Base-by-base conservation (phyloP, 37 sponge, comb jelly and placozoan species). In the Petrosia ficiformis region DNA sequence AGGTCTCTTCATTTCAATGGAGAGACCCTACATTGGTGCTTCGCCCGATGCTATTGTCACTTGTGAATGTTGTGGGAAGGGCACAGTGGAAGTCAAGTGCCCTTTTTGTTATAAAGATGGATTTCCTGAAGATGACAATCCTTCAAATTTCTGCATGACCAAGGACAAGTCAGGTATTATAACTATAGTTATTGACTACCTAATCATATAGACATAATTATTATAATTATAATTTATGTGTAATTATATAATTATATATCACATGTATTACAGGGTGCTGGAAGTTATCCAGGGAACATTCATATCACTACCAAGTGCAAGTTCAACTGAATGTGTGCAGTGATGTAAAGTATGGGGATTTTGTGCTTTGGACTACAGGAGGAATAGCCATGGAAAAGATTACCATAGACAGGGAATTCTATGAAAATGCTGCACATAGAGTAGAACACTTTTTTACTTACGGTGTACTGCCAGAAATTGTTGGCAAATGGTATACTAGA, bases 401-500 rank as follows among this genome's bases (percentile, higher is more conserved):
- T 68, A 2, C n/a, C 22, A 25, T 11, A 68, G 8, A 68, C 8
- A 10, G 8, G n/a, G 3, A 3, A 68, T 68, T 68, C 38, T 14
- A 38, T 28, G 35, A 28, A 4, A 39, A 68, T 2, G 10, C 4
- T 4, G 2, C 8, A 24, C 39, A 68, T 26, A 31, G 8, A 4
- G 31, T 30, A 4, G 39, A 30, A 31, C 22, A 68, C 39, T 68
- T 68, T 28, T 68, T 68, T 68, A 10, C 8, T 11, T 14, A 68
- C 8, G 69, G 35, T 33, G 8, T 8, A 26, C 69, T 68, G 4
- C 69, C 69, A 32, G 69, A 68, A 37, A 68, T 68, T 14, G 69
- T 68, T 5, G 69, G 69, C 3, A 68, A 68, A 37, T 68, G 69
- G 69, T 68, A 68, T 10, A 14, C 69, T 37, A 68, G 69, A 30